Conservation (phyloP, 2,797 vertebrate species). For the Phalanger gymnotis region DNA sequence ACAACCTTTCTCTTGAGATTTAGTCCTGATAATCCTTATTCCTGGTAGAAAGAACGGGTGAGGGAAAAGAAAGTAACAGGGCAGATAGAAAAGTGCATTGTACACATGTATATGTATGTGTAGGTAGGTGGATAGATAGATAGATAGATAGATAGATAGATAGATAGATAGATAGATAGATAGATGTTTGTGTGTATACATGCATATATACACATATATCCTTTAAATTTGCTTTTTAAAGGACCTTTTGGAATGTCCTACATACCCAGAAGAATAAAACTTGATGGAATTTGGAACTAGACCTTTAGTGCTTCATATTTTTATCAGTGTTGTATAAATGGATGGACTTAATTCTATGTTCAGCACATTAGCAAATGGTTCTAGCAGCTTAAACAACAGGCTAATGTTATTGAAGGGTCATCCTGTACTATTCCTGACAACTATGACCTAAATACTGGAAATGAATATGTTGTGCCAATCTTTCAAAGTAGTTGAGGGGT, state of each 20-base stretch:
- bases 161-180: no score
- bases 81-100: background rate
- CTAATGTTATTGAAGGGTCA: background rate
- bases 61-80: background rate
- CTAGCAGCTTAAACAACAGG: constrained; percentile 14
- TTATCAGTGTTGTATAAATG: background rate
- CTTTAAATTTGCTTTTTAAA: constrained; percentile 39
- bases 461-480: background rate
- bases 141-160: no score
- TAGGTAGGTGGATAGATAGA: no score
- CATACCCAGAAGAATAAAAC: background rate
- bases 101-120: background rate
- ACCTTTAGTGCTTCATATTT: background rate
- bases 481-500: background rate
- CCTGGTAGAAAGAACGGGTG: background rate
- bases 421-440: constrained; percentile 18
- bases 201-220: background rate
- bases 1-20: background rate
- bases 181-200: background rate
- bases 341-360: background rate
- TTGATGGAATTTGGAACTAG: background rate
- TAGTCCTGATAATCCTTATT: background rate
- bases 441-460: background rate
- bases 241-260: background rate
- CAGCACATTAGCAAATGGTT: background rate